Evolutionary conservation across 2,113 vertebrate species (phyloP), one percentile per base, ranked within the genome.

Genomic region (Halichoerus grypus): DNA sequence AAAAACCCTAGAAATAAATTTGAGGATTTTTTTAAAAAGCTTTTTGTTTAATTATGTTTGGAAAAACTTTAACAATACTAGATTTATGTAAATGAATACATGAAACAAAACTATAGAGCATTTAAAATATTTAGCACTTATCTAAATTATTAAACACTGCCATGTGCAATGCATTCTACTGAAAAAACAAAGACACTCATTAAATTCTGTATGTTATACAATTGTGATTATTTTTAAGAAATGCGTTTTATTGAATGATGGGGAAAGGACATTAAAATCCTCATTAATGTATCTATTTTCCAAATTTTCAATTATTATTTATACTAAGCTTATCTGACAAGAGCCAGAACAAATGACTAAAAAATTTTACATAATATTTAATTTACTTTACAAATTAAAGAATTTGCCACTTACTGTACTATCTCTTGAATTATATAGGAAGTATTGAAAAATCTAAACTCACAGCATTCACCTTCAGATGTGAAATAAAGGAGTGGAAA

Each of bases 71-170:
- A 31, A 96, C 1, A 91, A 79, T 61, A 77, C 71, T 71, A 86
- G 49, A 72, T 81, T 91, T 82, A 74, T 19, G 65, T 51, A 79
- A n/a, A 33, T 87, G 22, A 96, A 88, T 88, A 86, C 46, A 0
- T 88, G 33, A 97, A 91, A 97, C 42, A 90, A 95, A 84, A 93
- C 46, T 69, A 93, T 18, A 16, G 49, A 79, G 24, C 7, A 94
- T 83, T 95, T 93, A 97, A 95, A 91, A 93, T 89, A 96, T 53
- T 95, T 96, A 84, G 69, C 36, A 80, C 90, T 90, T 86, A 94
- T 88, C 46, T 10, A 67, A 82, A 91, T 28, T 95, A 88, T 88
- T 88, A 95, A 92, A 94, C 12, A 81, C 2, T 83, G 65, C 55
- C 21, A 80, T n/a, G 88, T 55, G 57, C 14, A 71, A 80, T 33